A percentile compares a stretch with the other conserved stretches of the same genome.
These are phyloP conservation scores for Lepidurus couesii DNA, from an alignment of 1,140 invertebrate genomes.

Conservation along the genomic window DNA sequence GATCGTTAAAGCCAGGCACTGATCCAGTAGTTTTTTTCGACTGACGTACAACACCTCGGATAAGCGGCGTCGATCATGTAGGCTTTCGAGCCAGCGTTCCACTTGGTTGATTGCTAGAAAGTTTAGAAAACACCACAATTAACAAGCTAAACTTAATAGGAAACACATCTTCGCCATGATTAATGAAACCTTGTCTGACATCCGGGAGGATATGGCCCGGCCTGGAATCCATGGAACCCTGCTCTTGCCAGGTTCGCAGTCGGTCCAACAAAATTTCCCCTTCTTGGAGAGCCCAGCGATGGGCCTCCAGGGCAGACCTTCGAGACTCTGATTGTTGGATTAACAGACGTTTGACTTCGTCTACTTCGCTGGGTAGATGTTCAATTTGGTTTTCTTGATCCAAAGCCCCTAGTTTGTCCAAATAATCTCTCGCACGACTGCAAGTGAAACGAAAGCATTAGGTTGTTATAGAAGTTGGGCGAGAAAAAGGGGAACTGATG, in stretches of 20 bases:
- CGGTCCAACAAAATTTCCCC: constrained; percentile 68
- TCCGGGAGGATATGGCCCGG: constrained; percentile 47
- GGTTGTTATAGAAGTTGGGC: not conserved
- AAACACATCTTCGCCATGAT: not conserved
- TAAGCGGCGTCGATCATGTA: constrained; percentile 67
- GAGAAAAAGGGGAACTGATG: not conserved
- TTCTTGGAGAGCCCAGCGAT: constrained; percentile 69
- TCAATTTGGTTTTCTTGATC: constrained; percentile 59
- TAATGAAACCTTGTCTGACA: constrained; percentile 9
- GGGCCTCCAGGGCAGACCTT: constrained; percentile 63
- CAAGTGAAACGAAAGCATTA: constrained; percentile 30
- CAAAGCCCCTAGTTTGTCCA: constrained; percentile 60
- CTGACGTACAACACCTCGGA: constrained; percentile 68
- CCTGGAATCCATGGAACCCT: constrained; percentile 66
- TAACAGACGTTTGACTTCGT: constrained; percentile 58
- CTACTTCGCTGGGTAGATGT: constrained; percentile 59
- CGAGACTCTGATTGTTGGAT: constrained; percentile 58
- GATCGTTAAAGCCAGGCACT: constrained; percentile 67
- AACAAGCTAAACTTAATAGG: not conserved
- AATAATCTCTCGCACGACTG: constrained; percentile 62
- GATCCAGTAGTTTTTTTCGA: constrained; percentile 63
- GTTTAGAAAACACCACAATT: not conserved
- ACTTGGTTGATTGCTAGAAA: constrained; percentile 54
- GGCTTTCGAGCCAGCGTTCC: constrained; percentile 64
- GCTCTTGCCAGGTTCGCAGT: constrained; percentile 58